phyloP scores from a whole-genome alignment of 2,113 vertebrate species.

The Cynoglossus semilaevis region DNA sequence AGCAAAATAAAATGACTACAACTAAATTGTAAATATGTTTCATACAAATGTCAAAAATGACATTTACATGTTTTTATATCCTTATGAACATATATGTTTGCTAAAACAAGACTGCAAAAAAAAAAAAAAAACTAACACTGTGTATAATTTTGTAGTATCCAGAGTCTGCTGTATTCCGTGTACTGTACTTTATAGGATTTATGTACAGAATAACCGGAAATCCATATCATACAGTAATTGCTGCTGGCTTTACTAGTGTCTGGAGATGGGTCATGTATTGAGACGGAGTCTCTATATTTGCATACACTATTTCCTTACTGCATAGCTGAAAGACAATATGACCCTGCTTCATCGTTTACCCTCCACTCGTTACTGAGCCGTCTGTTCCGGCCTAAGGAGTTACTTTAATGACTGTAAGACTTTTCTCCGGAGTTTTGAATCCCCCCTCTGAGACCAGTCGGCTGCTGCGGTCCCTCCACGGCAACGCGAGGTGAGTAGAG shows the following conservation, averaged over 20 bases:
- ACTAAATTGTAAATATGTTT: no score
- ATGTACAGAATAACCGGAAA: conserved; percentile 51
- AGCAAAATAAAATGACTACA: background rate
- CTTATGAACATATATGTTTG: no score
- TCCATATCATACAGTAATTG: conserved; percentile 8
- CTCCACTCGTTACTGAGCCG: conserved; percentile 37
- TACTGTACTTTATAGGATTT: background rate
- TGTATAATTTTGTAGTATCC: no score
- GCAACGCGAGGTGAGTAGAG: conserved; percentile 70
- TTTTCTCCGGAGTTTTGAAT: conserved; percentile 17
- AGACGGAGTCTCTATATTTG: conserved; percentile 57
- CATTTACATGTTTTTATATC: background rate
- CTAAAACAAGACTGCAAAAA: no score
- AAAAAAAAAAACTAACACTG: no score
- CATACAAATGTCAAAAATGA: background rate
- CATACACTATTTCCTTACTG: conserved; percentile 64
- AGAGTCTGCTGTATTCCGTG: no score
- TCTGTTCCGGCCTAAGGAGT: background rate
- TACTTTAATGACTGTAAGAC: background rate
- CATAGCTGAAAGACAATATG: conserved; percentile 73
- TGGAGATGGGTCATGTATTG: conserved; percentile 72
- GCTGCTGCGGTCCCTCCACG: conserved; percentile 56
- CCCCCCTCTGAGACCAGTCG: conserved; percentile 38
- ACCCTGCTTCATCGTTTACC: conserved; percentile 58
- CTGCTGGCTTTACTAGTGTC: conserved; percentile 49